Base-by-base conservation (phyloP, 92 coral and sea anemone species). In the Pocillopora grandis region DNA sequence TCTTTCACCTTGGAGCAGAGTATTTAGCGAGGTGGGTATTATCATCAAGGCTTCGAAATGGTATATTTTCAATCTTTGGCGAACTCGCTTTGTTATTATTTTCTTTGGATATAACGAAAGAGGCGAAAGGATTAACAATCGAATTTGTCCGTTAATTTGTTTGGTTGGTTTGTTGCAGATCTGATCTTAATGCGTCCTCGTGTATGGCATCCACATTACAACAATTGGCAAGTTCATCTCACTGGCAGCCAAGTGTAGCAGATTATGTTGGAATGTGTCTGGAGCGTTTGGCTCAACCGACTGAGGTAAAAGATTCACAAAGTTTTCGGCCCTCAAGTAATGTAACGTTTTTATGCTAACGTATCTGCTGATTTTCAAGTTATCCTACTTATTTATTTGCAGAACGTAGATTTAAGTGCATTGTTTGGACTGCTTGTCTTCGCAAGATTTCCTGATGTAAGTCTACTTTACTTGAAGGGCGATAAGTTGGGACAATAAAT, bases 1-100 rank as follows among this genome's bases (percentile, higher is more conserved):
- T 96, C 33, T 95, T 95, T 67, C 94, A 91, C n/a, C 95, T 96
- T 60, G 99, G 99, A 65, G 99, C 99, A 18, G 99, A 96, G n/a
- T 96, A 93, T 81, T 72, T 96, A 36, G 95, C 95, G 70, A 94
- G 95, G 98, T 94, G 36, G 71, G 88, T 42, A 42, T 42, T 42
- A 5, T 4, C 14, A 48, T 52, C 52, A 42, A 7, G 8, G 52
- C 52, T 42, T 42, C 52, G 52, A 42, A 42, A 42, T 42, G 52
- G 8, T 3, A 42, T 3, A 42, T 42, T 3, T 42, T 42, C 52
- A 42, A 42, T 42, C 52, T 42, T 42, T 27, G 55, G 55, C 27
- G 84, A 35, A 13, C 13, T 63, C n/a, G 80, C 59, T 76, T 20
- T 31, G 55, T n/a, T 5, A 42, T 42, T 42, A 8, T 42, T 42